These are phyloP conservation scores for Xanthorhoe spadicearia DNA, from an alignment of 2,888 invertebrate species.

Conservation along the genomic window DNA sequence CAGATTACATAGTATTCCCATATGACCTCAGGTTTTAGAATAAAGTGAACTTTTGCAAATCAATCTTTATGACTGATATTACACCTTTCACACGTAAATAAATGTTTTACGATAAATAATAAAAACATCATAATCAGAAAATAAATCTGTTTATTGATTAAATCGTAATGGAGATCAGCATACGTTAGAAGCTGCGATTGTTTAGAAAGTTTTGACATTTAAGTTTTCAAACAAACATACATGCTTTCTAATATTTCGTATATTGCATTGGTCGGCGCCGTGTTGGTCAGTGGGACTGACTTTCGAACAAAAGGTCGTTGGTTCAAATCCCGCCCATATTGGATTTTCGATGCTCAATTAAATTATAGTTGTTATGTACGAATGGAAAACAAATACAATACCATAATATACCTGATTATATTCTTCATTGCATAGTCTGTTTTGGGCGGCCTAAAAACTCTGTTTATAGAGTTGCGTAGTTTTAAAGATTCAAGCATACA, in stretches of 20 bases:
- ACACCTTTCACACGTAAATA: neutral
- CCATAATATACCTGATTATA: too few relatives aligned
- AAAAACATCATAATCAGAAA: neutral
- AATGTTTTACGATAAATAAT: neutral
- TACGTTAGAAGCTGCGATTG: constrained; percentile 34
- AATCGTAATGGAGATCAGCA: constrained; percentile 19
- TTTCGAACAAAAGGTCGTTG: neutral
- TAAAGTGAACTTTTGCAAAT: too few relatives aligned
- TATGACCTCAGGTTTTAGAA: too few relatives aligned
- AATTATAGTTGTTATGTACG: too few relatives aligned
- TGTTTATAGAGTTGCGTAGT: too few relatives aligned
- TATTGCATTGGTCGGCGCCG: neutral
- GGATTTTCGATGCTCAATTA: too few relatives aligned
- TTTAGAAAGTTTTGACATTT: constrained; percentile 44
- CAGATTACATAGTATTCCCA: too few relatives aligned
- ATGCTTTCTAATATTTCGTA: constrained; percentile 26
- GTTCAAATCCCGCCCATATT: neutral
- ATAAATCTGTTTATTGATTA: constrained; percentile 13
- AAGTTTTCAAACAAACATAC: constrained; percentile 33
- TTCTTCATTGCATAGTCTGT: too few relatives aligned
- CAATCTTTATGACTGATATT: too few relatives aligned
- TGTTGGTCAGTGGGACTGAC: neutral
- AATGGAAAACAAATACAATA: too few relatives aligned
- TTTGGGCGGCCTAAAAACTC: too few relatives aligned
- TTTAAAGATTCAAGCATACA: too few relatives aligned